Percentiles rank a stretch among this genome's conserved stretches.
Evolutionary conservation across 2,113 vertebrate species (phyloP).

Genomic region (Apistogramma diplotaenia): DNA sequence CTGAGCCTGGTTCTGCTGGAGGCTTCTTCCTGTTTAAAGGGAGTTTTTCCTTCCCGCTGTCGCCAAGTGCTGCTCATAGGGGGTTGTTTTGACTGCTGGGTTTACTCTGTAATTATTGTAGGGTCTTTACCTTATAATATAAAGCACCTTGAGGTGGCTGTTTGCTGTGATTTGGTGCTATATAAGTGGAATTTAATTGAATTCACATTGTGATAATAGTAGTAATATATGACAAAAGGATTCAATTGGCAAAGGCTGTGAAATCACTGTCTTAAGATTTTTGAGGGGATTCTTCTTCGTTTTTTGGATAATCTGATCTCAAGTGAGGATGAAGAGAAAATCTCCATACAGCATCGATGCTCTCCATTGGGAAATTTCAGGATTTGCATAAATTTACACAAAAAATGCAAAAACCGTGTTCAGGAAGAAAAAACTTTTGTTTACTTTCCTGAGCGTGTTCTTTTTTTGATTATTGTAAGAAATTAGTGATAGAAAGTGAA

Average conservation of each 20-base stretch:
- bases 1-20: too few relatives aligned
- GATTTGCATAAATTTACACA: background rate
- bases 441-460: background rate
- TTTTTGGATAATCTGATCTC: background rate
- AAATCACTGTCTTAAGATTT: background rate
- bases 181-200: too few relatives aligned
- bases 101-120: too few relatives aligned
- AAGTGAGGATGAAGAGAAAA: background rate
- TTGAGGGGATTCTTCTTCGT: background rate
- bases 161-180: too few relatives aligned
- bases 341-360: background rate
- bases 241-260: background rate
- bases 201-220: too few relatives aligned
- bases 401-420: background rate
- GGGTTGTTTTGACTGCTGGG: too few relatives aligned
- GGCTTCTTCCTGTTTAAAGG: too few relatives aligned
- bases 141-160: too few relatives aligned
- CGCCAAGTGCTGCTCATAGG: too few relatives aligned
- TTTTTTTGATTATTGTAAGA: background rate
- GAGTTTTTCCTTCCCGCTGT: too few relatives aligned
- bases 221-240: too few relatives aligned
- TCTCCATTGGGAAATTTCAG: background rate
- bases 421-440: background rate
- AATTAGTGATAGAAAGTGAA: background rate
- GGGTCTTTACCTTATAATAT: too few relatives aligned